Evolutionary conservation across 2,113 vertebrate species (phyloP).

Genomic region (Condylura cristata): DNA sequence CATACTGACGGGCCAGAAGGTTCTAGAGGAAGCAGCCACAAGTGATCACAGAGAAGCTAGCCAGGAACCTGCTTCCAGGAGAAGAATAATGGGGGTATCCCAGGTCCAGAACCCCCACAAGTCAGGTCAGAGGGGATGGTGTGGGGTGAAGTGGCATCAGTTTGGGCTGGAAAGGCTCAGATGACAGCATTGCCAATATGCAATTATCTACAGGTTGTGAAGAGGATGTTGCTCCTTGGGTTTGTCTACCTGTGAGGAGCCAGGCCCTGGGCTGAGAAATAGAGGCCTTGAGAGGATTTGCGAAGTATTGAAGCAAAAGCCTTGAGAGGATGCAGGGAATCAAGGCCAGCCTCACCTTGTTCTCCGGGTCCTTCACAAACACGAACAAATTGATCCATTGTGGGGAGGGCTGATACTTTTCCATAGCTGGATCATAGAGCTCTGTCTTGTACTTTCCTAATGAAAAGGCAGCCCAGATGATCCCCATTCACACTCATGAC

Average conservation of each 20-base stretch:
- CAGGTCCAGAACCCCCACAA: not conserved
- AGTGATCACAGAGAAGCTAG: not conserved
- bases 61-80: not conserved
- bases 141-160: not conserved
- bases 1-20: conserved; percentile 89
- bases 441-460: conserved; percentile 92
- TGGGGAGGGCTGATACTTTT: conserved; percentile 90
- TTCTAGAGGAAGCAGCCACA: conserved; percentile 78
- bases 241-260: not conserved
- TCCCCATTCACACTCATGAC: not conserved
- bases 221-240: not conserved
- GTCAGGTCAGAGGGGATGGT: not conserved
- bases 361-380: conserved; percentile 92
- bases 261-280: not conserved
- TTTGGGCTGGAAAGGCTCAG: not conserved
- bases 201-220: not conserved
- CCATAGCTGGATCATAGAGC: conserved; percentile 88
- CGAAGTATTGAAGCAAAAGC: not conserved
- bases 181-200: not conserved
- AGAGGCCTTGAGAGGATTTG: not conserved
- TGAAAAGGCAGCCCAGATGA: not conserved
- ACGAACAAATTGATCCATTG: conserved; percentile 93
- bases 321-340: not conserved
- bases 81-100: not conserved
- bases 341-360: conserved; percentile 84